Conservation (phyloP, 2,888 invertebrate species). For the Embidobia sp. region DNA sequence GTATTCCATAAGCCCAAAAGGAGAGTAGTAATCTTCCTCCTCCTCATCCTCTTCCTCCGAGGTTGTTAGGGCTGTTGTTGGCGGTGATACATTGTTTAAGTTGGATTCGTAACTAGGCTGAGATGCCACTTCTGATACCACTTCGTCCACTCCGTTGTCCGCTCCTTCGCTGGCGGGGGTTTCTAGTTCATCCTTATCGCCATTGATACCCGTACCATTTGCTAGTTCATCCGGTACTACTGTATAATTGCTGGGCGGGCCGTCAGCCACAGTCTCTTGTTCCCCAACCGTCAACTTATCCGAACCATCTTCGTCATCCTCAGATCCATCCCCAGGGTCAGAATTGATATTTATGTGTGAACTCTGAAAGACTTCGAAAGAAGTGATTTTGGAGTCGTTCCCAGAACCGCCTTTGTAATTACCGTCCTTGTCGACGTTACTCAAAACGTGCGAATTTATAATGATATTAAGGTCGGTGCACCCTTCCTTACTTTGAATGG, state of each 20-base stretch:
- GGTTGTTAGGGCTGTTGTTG: slow-evolving; percentile 57
- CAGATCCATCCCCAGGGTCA: background rate
- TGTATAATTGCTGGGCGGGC: too few relatives aligned
- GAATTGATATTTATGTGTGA: slow-evolving; percentile 73
- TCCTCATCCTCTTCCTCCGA: slow-evolving; percentile 82
- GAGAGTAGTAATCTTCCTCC: slow-evolving; percentile 80
- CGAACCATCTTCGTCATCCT: slow-evolving; percentile 4
- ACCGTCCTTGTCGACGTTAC: slow-evolving; percentile 79
- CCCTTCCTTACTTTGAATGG: slow-evolving; percentile 84
- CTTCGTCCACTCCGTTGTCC: slow-evolving; percentile 27
- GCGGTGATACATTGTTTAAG: slow-evolving; percentile 13
- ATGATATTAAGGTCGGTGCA: slow-evolving; percentile 88
- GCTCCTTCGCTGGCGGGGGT: slow-evolving; percentile 5
- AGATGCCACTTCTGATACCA: background rate
- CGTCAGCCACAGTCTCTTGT: background rate
- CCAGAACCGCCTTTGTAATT: slow-evolving; percentile 5
- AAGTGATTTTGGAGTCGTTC: slow-evolving; percentile 52
- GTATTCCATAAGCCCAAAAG: slow-evolving; percentile 82
- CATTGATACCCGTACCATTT: background rate
- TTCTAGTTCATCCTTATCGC: slow-evolving; percentile 25
- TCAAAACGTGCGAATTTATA: slow-evolving; percentile 87
- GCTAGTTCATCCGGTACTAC: background rate
- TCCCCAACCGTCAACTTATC: background rate
- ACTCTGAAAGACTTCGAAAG: slow-evolving; percentile 71
- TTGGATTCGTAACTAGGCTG: too few relatives aligned